Evolutionary conservation across 2,888 invertebrate species (phyloP).

Genomic region (Drosophila incognita): DNA sequence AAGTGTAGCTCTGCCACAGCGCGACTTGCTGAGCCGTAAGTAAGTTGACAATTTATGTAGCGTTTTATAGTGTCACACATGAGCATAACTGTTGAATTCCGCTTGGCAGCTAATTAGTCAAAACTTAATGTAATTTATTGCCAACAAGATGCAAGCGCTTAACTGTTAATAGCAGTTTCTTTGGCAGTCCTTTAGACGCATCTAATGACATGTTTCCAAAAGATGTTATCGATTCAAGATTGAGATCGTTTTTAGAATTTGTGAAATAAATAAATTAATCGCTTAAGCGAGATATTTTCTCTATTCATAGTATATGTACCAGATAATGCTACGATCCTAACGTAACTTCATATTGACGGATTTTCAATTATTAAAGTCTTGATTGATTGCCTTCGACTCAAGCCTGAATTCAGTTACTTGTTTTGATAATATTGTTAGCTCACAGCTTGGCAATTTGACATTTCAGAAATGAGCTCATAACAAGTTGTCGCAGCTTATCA

Average conservation of each 20-base stretch:
- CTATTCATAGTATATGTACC: background rate
- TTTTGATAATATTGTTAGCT: background rate
- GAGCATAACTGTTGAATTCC: constrained; percentile 32
- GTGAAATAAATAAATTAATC: too few relatives aligned
- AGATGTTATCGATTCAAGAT: background rate
- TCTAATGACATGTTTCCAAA: background rate
- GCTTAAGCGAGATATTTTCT: too few relatives aligned
- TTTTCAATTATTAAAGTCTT: background rate
- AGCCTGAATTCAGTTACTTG: background rate
- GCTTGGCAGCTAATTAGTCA: constrained; percentile 69
- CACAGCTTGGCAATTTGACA: constrained; percentile 2
- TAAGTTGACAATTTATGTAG: constrained; percentile 69
- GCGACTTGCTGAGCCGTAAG: constrained; percentile 59
- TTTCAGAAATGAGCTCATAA: constrained; percentile 30
- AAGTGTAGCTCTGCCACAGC: constrained; percentile 25
- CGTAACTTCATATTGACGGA: background rate
- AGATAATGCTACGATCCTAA: background rate
- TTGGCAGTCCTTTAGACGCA: background rate
- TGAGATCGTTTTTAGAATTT: too few relatives aligned
- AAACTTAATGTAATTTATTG: constrained; percentile 48
- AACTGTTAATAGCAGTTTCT: background rate
- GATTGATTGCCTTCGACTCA: constrained; percentile 13
- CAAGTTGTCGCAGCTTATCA: constrained; percentile 43
- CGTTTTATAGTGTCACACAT: constrained; percentile 33
- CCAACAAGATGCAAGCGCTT: background rate